Percentiles rank a stretch among this genome's conserved stretches.
phyloP scores from a whole-genome alignment of 37 sponge, comb jelly and placozoan species.

The Haliclona indistincta region DNA sequence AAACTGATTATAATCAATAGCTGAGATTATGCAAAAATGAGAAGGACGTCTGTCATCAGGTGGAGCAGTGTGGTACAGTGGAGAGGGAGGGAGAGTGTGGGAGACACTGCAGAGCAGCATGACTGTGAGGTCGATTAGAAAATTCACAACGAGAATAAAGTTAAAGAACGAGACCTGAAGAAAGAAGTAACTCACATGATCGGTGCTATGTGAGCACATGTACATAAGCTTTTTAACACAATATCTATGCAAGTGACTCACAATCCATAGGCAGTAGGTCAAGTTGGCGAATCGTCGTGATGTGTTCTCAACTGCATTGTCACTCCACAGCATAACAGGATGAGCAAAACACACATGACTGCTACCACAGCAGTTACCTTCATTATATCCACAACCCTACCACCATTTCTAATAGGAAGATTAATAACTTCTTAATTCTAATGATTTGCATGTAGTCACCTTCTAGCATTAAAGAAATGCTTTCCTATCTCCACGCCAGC shows the following conservation, averaged over 20 bases:
- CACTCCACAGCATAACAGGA: neutral
- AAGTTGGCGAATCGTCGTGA: slow-evolving; percentile 88
- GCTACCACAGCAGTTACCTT: neutral
- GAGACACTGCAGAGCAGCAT: neutral
- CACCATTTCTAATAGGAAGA: neutral
- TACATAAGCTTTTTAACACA: neutral
- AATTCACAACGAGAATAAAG: slow-evolving; percentile 20
- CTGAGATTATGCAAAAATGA: slow-evolving; percentile 57
- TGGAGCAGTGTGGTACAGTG: slow-evolving; percentile 15
- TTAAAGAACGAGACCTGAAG: slow-evolving; percentile 45
- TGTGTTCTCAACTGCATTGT: slow-evolving; percentile 50
- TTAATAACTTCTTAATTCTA: neutral
- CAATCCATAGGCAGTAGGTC: slow-evolving; percentile 86
- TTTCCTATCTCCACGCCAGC: slow-evolving; percentile 77
- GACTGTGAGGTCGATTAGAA: slow-evolving; percentile 32
- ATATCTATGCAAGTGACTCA: slow-evolving; percentile 22
- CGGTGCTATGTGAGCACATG: neutral
- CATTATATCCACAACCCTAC: slow-evolving; percentile 5
- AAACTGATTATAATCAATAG: slow-evolving; percentile 92
- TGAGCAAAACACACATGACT: neutral
- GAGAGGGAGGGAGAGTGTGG: neutral
- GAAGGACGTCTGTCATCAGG: neutral
- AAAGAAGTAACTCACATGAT: neutral
- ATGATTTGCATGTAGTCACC: too few relatives aligned
- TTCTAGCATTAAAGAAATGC: slow-evolving; percentile 50